Conservation (phyloP, 2,797 vertebrate genomes). For the Pseudochirops cupreus region DNA sequence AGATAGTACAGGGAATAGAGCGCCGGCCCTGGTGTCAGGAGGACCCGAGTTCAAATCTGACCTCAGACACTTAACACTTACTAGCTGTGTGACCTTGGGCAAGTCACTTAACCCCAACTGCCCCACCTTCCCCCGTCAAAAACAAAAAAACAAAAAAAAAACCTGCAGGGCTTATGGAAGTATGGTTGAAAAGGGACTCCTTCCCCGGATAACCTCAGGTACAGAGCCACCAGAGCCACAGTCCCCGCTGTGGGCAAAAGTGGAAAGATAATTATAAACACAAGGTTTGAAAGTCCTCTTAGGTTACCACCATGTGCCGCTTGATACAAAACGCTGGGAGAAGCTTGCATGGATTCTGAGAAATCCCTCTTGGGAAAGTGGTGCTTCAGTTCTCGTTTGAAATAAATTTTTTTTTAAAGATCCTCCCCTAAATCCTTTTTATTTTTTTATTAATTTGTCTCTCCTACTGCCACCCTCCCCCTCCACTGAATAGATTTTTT, state of each 20-base stretch:
- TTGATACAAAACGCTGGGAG: background rate
- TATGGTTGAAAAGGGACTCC: background rate
- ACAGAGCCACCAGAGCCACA: background rate
- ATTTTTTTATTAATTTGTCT: background rate
- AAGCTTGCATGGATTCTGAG: background rate
- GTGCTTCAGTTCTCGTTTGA: background rate
- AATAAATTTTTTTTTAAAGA: background rate
- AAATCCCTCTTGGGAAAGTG: background rate
- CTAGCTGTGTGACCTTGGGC: too few species aligned
- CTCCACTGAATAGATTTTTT: background rate
- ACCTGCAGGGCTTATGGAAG: background rate
- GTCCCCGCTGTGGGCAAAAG: background rate
- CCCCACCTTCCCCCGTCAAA: too few species aligned
- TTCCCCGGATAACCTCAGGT: background rate
- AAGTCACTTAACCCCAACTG: too few species aligned
- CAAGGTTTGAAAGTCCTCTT: background rate
- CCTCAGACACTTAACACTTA: too few species aligned
- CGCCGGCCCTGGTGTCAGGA: too few species aligned
- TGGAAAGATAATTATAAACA: background rate
- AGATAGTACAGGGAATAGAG: too few species aligned
- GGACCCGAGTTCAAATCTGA: too few species aligned
- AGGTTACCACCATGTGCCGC: background rate
- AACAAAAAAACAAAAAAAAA: too few species aligned
- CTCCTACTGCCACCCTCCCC: background rate
- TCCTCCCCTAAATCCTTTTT: background rate